Base-by-base conservation (phyloP, 2,888 invertebrate genomes). In the Cactoblastis cactorum region DNA sequence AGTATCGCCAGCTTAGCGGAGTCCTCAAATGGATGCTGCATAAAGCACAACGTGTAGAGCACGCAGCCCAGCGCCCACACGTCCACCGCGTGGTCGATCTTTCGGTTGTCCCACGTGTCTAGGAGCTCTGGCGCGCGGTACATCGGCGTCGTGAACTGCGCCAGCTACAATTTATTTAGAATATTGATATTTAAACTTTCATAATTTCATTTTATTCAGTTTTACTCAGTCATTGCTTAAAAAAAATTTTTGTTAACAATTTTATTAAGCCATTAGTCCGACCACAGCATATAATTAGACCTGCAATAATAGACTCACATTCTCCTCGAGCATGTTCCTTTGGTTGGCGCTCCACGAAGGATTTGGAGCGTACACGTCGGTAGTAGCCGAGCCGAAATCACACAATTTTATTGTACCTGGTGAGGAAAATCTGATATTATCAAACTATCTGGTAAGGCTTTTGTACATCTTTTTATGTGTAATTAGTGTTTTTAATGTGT, bases 71-170 rank as follows among this genome's bases (percentile, higher is more conserved):
- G 88, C 0, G 99, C 98, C 99, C 99, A 99, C 33, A 98, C 92
- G 83, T 99, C 99, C 1, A 95, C 94, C 38, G 95, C 94, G 59
- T 95, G 93, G 51, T 97, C 97, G 61, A 99, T 97, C 56, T 95
- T 95, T 74, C 95, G 94, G 78, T 99, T 98, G 71, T 95, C 97
- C 96, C 99, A 99, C 3, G 98, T 96, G 76, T 99, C 98, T 57
- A 99, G 91, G 95, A 99, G 98, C 91, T 99, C 99, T 24, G 99
- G 99, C 0, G 99, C 96, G 75, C 99, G 92, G 83, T 99, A 99
- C 99, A 96, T 96, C 0, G 97, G 97, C 8, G 97, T 97, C 17
- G 97, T 96, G 67, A 92, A 94, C 69, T 92, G 92, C 39, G 94
- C 94, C 90, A 95, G 86, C 92, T 95, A 80, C 53, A 91, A 55